phyloP scores from a whole-genome alignment of 1,140 invertebrate species.

The Agrypnia vestita region DNA sequence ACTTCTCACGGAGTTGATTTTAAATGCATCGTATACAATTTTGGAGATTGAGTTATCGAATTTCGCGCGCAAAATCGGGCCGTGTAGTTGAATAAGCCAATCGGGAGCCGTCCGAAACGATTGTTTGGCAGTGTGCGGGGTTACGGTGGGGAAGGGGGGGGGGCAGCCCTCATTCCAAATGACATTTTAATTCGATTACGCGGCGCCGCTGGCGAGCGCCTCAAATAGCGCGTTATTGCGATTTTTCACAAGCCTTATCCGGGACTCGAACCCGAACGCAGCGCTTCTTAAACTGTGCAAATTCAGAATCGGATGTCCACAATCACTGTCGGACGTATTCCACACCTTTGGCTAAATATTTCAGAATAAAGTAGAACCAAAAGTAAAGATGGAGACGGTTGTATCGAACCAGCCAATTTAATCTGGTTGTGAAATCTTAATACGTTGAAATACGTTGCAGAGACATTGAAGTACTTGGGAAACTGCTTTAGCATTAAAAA shows the following conservation, averaged over 20 bases:
- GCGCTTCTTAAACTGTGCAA: background rate
- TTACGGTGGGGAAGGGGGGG: background rate
- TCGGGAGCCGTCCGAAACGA: background rate
- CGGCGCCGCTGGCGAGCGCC: constrained; percentile 1
- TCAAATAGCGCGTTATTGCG: constrained; percentile 16
- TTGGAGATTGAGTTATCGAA: constrained; percentile 2
- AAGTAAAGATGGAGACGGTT: no score
- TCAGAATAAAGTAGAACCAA: no score
- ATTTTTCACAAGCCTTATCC: constrained; percentile 35
- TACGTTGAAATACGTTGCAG: no score
- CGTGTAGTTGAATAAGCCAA: background rate
- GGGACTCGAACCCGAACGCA: background rate
- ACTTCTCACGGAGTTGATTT: background rate
- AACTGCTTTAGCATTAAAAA: no score
- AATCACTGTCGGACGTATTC: no score
- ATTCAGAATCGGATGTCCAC: no score
- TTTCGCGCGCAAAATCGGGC: background rate
- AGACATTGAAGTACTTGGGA: no score
- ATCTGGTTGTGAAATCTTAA: no score
- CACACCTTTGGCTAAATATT: no score
- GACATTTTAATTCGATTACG: constrained; percentile 37
- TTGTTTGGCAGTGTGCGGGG: background rate
- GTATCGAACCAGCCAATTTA: no score
- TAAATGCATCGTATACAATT: background rate
- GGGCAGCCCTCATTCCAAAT: constrained; percentile 4